Conservation (phyloP, 2,888 invertebrate species). For the Lithophane socia region DNA sequence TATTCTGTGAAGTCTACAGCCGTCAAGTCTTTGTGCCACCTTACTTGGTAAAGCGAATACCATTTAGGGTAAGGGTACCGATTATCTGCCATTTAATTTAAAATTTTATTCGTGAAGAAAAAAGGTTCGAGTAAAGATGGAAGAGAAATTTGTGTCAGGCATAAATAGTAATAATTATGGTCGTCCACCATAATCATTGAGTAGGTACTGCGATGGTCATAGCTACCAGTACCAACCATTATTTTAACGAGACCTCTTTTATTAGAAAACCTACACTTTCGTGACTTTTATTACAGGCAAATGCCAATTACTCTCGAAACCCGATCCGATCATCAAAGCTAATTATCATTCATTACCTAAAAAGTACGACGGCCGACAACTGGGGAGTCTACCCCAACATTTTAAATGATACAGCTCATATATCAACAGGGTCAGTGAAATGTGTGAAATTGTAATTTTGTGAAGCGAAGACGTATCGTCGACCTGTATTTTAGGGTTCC, state of each 20-base stretch:
- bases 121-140: neutral
- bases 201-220: neutral
- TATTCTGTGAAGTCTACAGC: conserved; percentile 37
- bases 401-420: conserved; percentile 71
- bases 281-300: conserved; percentile 47
- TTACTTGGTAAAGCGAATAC: conserved; percentile 24
- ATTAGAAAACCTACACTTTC: conserved; percentile 45
- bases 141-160: no score
- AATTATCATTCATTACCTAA: conserved; percentile 47
- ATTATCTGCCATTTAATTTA: neutral
- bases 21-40: conserved; percentile 42
- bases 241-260: conserved; percentile 32
- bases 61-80: conserved; percentile 24
- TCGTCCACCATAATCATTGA: neutral
- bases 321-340: conserved; percentile 44
- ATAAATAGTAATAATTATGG: neutral
- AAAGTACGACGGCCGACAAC: conserved; percentile 44
- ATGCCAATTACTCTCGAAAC: conserved; percentile 47
- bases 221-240: conserved; percentile 14
- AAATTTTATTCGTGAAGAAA: neutral
- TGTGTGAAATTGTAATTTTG: conserved; percentile 74
- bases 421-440: conserved; percentile 70
- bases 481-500: conserved; percentile 36
- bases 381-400: conserved; percentile 58
- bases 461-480: conserved; percentile 42